phyloP scores from a whole-genome alignment of 2,888 invertebrate species.

The Gari tellinella region DNA sequence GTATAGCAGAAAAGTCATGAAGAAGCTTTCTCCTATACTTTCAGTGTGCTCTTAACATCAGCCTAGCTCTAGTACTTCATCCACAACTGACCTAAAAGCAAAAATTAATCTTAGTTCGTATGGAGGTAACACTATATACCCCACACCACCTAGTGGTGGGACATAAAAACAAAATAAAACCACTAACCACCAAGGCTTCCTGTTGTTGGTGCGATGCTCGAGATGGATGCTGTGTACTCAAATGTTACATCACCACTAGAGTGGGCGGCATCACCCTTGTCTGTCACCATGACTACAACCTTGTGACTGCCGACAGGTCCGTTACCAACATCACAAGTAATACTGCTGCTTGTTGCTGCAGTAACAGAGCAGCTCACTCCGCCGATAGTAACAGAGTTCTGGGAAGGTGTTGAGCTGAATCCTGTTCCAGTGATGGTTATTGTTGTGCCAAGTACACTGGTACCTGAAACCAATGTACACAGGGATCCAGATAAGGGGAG shows the following conservation, averaged over 20 bases:
- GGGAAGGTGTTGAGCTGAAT: constrained; percentile 59
- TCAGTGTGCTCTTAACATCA: too few relatives aligned
- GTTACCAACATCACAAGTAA: constrained; percentile 68
- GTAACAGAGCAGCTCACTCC: constrained; percentile 67
- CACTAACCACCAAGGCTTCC: constrained; percentile 62
- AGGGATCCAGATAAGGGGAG: too few relatives aligned
- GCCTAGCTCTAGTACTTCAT: too few relatives aligned
- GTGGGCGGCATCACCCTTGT: constrained; percentile 51
- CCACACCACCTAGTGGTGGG: too few relatives aligned
- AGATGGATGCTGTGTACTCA: constrained; percentile 50
- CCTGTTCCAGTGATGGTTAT: constrained; percentile 69
- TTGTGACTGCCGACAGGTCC: constrained; percentile 57
- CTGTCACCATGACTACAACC: constrained; percentile 55
- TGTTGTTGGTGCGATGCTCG: constrained; percentile 39
- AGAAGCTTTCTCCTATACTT: too few relatives aligned
- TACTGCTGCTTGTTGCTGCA: constrained; percentile 53
- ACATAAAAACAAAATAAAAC: too few relatives aligned
- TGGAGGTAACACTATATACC: too few relatives aligned
- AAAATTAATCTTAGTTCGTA: too few relatives aligned
- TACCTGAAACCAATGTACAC: constrained; percentile 23
- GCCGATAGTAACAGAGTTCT: constrained; percentile 71
- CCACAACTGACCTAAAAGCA: too few relatives aligned
- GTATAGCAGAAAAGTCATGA: too few relatives aligned
- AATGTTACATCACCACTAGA: constrained; percentile 32
- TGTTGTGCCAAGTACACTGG: constrained; percentile 31